phyloP scores from a whole-genome alignment of 2,888 invertebrate species.

The Cosmopolites sordidus region DNA sequence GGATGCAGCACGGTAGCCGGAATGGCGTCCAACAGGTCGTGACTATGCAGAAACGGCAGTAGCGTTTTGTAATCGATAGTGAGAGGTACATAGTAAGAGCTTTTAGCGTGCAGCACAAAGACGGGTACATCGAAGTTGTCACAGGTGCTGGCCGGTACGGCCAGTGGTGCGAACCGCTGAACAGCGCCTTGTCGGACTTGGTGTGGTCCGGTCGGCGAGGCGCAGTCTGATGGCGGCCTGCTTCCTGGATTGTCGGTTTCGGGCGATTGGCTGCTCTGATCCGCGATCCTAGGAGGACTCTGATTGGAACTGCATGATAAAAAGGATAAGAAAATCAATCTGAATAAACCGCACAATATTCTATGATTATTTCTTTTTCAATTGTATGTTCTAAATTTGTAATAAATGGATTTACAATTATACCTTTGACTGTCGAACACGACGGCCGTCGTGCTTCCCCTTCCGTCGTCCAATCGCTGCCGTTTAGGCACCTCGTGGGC shows the following conservation, averaged over 20 bases:
- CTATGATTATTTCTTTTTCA: too few relatives aligned
- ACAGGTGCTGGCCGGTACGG: slow-evolving; percentile 23
- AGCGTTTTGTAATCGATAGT: slow-evolving; percentile 72
- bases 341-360: too few relatives aligned
- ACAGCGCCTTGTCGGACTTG: slow-evolving; percentile 29
- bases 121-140: slow-evolving; percentile 68
- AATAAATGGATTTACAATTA: too few relatives aligned
- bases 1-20: slow-evolving; percentile 66
- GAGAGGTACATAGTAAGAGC: slow-evolving; percentile 83
- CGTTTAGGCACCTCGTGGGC: slow-evolving; percentile 38
- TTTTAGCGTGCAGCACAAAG: slow-evolving; percentile 85
- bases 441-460: too few relatives aligned
- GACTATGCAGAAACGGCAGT: slow-evolving; percentile 63
- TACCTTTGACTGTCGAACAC: slow-evolving; percentile 2
- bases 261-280: slow-evolving; percentile 42
- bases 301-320: slow-evolving; percentile 33
- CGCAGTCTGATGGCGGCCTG: slow-evolving; percentile 37
- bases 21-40: slow-evolving; percentile 57
- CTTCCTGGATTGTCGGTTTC: slow-evolving; percentile 38
- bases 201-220: not conserved
- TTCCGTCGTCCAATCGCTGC: slow-evolving; percentile 34
- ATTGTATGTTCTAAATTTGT: too few relatives aligned
- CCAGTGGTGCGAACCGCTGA: slow-evolving; percentile 28
- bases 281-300: slow-evolving; percentile 45
- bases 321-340: too few relatives aligned